Conservation (phyloP, 2,113 vertebrate species). For the Manacus vitellinus region DNA sequence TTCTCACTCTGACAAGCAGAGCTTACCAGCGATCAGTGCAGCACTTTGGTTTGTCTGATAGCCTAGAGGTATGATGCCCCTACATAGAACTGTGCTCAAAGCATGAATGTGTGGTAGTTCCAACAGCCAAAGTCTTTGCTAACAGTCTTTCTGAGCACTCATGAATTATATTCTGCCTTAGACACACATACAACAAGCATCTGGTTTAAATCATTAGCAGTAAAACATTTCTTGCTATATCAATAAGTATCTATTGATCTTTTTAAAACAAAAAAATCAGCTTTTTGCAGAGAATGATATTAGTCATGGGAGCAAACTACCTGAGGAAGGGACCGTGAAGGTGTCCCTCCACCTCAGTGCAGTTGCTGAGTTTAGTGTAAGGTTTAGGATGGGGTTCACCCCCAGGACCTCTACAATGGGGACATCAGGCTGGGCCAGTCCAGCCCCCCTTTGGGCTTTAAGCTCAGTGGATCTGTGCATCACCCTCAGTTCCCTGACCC, state of each 20-base stretch:
- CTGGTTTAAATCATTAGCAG: background rate
- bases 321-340: background rate
- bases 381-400: background rate
- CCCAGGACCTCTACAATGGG: background rate
- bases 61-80: background rate
- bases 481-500: background rate
- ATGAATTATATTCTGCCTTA: background rate
- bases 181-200: background rate
- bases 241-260: background rate
- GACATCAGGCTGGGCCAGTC: background rate
- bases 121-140: background rate
- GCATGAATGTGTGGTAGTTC: background rate
- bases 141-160: background rate
- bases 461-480: background rate
- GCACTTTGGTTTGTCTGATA: background rate
- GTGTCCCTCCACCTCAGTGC: background rate
- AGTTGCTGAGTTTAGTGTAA: background rate
- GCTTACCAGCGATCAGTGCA: background rate
- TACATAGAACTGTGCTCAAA: background rate
- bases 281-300: background rate
- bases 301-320: background rate
- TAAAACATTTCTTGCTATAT: background rate
- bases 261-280: background rate
- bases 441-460: background rate
- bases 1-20: background rate